Conservation (phyloP, 2,113 vertebrate genomes). For the Trogon melanurus region DNA sequence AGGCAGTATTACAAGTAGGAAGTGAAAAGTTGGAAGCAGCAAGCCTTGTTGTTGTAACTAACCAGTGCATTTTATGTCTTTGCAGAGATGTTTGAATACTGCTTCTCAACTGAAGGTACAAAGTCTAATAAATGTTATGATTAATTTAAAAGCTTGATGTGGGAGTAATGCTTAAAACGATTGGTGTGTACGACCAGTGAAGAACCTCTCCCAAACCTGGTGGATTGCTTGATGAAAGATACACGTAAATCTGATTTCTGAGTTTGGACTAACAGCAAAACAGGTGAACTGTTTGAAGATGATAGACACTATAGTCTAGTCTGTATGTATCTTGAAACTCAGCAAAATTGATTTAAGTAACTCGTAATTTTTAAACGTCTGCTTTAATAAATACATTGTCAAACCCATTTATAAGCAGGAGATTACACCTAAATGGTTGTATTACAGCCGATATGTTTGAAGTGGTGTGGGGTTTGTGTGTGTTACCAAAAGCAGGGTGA, state of each 20-base stretch:
- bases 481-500: neutral
- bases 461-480: neutral
- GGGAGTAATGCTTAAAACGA: neutral
- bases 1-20: neutral
- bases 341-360: neutral
- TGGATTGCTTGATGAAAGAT: conserved; percentile 29
- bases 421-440: neutral
- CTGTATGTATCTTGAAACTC: neutral
- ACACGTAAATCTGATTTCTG: conserved; percentile 45
- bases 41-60: neutral
- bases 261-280: neutral
- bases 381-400: neutral
- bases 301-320: neutral
- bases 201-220: conserved; percentile 54
- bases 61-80: neutral
- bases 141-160: neutral
- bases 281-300: neutral
- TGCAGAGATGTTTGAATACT: neutral
- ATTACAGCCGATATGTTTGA: neutral
- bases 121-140: neutral
- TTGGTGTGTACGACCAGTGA: neutral
- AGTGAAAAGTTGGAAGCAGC: neutral
- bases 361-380: neutral
- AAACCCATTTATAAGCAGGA: neutral
- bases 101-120: neutral